phyloP scores from a whole-genome alignment of 1,140 invertebrate species.

The Drosophila suzukii region DNA sequence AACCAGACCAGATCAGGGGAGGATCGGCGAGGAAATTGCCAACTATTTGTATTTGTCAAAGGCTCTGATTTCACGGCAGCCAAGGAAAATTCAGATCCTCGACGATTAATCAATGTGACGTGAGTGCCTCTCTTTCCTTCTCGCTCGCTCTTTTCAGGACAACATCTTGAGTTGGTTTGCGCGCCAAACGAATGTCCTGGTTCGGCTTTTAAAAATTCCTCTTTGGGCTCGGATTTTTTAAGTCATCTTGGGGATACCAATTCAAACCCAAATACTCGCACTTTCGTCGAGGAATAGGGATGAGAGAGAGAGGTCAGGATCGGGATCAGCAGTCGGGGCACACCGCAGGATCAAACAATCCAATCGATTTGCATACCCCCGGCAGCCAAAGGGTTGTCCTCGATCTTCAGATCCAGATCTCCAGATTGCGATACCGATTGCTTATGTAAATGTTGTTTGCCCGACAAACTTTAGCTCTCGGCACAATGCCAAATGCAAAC shows the following conservation, averaged over 20 bases:
- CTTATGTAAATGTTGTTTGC: conserved; percentile 76
- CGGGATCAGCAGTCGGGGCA: conserved; percentile 22
- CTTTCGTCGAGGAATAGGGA: not conserved
- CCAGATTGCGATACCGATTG: conserved; percentile 32
- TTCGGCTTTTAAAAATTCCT: conserved; percentile 7
- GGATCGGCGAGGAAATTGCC: conserved; percentile 10
- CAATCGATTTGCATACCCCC: conserved; percentile 50
- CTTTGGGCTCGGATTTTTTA: not conserved
- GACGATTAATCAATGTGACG: conserved; percentile 80
- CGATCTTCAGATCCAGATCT: conserved; percentile 8
- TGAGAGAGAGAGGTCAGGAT: not conserved
- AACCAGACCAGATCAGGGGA: conserved; percentile 31
- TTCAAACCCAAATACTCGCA: not conserved
- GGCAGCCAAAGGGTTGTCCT: conserved; percentile 47
- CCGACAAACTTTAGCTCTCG: conserved; percentile 64
- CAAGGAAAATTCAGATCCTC: conserved; percentile 35
- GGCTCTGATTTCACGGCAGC: conserved; percentile 56
- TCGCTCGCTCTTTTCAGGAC: not conserved
- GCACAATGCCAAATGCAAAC: conserved; percentile 67
- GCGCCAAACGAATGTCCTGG: conserved; percentile 33
- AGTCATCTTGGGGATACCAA: conserved; percentile 1
- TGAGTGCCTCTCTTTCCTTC: conserved; percentile 27
- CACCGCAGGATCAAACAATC: conserved; percentile 55
- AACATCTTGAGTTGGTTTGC: conserved; percentile 28
- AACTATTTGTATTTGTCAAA: conserved; percentile 79